phyloP scores from a whole-genome alignment of 1,140 invertebrate genomes.

The Pinna nobilis region DNA sequence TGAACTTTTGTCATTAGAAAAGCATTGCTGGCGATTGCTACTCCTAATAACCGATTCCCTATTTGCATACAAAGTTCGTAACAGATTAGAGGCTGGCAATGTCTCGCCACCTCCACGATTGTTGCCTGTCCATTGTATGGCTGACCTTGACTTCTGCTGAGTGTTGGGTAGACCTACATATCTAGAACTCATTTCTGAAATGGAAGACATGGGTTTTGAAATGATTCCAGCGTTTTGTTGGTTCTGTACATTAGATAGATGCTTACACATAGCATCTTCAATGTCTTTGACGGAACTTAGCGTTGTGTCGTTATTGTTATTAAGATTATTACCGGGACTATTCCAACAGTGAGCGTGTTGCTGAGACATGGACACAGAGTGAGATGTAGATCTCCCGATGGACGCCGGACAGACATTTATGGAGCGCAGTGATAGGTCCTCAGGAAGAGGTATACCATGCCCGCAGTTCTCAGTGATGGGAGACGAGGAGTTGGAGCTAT shows the following conservation, averaged over 20 bases:
- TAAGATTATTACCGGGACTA: not conserved
- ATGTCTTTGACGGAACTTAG: constrained; percentile 88
- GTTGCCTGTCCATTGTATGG: constrained; percentile 95
- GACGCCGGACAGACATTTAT: not conserved
- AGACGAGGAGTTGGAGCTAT: constrained; percentile 9
- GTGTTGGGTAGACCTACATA: not conserved
- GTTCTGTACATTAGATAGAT: constrained; percentile 86
- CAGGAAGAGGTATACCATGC: constrained; percentile 36
- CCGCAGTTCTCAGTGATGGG: too few relatives aligned
- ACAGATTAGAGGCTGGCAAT: constrained; percentile 87
- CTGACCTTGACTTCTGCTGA: constrained; percentile 84
- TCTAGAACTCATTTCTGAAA: constrained; percentile 19
- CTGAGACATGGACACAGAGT: constrained; percentile 17
- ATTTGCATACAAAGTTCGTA: constrained; percentile 93
- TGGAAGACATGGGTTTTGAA: constrained; percentile 6
- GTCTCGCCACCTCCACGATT: constrained; percentile 74
- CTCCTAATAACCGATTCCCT: constrained; percentile 95
- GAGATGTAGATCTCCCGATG: constrained; percentile 14
- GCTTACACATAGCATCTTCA: constrained; percentile 97
- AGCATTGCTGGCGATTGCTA: constrained; percentile 78
- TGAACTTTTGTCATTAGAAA: constrained; percentile 64
- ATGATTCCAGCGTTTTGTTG: constrained; percentile 20
- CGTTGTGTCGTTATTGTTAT: constrained; percentile 6
- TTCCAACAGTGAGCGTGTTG: constrained; percentile 2
- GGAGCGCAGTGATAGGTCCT: constrained; percentile 51